These are phyloP conservation scores for Shargacucullia verbasci DNA, from an alignment of 2,888 invertebrate genomes.

Conservation along the genomic window DNA sequence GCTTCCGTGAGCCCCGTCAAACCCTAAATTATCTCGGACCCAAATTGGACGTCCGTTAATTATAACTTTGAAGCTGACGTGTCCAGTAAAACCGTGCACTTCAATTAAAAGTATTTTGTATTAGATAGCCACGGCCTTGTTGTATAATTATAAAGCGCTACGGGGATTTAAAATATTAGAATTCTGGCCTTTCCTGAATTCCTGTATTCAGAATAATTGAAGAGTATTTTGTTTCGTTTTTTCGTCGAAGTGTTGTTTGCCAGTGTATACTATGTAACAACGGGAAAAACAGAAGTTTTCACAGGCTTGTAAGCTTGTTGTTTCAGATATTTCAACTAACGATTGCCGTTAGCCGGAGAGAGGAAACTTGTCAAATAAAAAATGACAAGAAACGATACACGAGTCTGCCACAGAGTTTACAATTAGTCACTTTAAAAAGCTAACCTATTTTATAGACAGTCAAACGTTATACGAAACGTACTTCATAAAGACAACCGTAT, in stretches of 20 bases:
- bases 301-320: not conserved
- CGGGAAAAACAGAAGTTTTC: not conserved
- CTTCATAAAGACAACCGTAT: not conserved
- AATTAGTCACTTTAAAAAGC: no score
- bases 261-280: no score
- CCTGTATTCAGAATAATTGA: slow-evolving; percentile 37
- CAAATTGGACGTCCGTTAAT: slow-evolving; percentile 79
- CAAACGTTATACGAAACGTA: not conserved
- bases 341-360: not conserved
- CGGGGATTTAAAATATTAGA: slow-evolving; percentile 38
- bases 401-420: not conserved
- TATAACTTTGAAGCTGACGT: slow-evolving; percentile 79
- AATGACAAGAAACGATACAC: not conserved
- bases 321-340: not conserved
- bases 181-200: slow-evolving; percentile 24
- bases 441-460: no score
- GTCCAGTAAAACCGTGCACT: slow-evolving; percentile 73
- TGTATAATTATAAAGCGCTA: slow-evolving; percentile 58
- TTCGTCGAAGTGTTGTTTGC: slow-evolving; percentile 8
- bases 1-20: slow-evolving; percentile 65
- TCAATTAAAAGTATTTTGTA: slow-evolving; percentile 77
- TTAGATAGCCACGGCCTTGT: slow-evolving; percentile 52
- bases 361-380: not conserved
- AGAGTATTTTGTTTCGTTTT: slow-evolving; percentile 29
- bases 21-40: slow-evolving; percentile 76